These are phyloP conservation scores for Drosophila birchii DNA, from an alignment of 2,888 invertebrate species.

Conservation along the genomic window DNA sequence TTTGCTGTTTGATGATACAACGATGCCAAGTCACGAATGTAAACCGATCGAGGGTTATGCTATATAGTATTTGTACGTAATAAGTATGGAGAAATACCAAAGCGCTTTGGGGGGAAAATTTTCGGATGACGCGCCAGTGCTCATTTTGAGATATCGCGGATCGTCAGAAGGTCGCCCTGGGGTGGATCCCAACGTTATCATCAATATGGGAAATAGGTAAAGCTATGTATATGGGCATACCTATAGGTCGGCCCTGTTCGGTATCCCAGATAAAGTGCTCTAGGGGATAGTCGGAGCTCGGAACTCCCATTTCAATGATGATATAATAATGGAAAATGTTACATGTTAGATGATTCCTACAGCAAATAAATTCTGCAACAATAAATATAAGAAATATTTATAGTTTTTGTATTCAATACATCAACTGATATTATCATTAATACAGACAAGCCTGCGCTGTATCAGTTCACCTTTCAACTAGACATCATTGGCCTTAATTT, in stretches of 20 bases:
- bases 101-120: conserved; percentile 27
- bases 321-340: neutral
- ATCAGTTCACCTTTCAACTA: neutral
- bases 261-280: conserved; percentile 7
- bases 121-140: conserved; percentile 33
- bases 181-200: conserved; percentile 25
- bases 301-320: conserved; percentile 15
- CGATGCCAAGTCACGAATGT: conserved; percentile 47
- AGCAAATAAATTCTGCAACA: neutral
- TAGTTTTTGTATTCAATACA: too few relatives aligned
- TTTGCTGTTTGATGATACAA: conserved; percentile 39
- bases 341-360: neutral
- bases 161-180: conserved; percentile 20
- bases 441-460: neutral
- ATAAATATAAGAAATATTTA: too few relatives aligned
- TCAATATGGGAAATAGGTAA: conserved; percentile 9
- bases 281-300: conserved; percentile 20
- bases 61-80: conserved; percentile 4
- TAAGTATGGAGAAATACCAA: conserved; percentile 10
- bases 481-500: neutral
- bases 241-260: conserved; percentile 10
- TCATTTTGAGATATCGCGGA: conserved; percentile 15
- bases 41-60: conserved; percentile 40
- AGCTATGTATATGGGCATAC: conserved; percentile 3
- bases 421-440: too few relatives aligned